Percentiles rank a stretch among this genome's conserved stretches.
Evolutionary conservation across 2,888 invertebrate species (phyloP).

Genomic region (Choreutis nemorana): DNA sequence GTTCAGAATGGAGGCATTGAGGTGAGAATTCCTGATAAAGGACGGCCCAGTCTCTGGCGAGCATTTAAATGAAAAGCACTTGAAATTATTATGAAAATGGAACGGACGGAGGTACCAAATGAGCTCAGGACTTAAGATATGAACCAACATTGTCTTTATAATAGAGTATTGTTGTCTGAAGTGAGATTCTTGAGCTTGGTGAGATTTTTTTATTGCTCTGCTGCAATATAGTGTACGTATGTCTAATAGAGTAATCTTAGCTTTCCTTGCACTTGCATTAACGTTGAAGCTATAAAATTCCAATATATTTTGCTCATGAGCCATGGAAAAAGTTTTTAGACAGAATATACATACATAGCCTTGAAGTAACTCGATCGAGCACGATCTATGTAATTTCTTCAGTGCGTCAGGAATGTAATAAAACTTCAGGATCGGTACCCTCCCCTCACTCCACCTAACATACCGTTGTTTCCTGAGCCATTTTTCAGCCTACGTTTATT

Average conservation of each 20-base stretch:
- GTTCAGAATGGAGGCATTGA: too few relatives aligned
- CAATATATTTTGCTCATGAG: too few relatives aligned
- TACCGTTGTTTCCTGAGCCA: constrained; percentile 3
- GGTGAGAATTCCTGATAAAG: constrained; percentile 22
- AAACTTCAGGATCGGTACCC: constrained; percentile 37
- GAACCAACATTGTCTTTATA: constrained; percentile 38
- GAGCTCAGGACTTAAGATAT: constrained; percentile 12
- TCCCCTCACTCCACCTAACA: constrained; percentile 17
- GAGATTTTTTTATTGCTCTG: too few relatives aligned
- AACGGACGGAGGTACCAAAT: constrained; percentile 17
- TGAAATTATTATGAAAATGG: constrained; percentile 18
- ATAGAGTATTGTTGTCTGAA: constrained; percentile 43
- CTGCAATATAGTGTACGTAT: too few relatives aligned
- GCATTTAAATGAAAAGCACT: constrained; percentile 31
- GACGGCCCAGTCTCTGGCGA: constrained; percentile 23
- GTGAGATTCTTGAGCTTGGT: too few relatives aligned
- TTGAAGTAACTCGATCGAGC: constrained; percentile 39
- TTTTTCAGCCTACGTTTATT: too few relatives aligned
- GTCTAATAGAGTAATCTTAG: too few relatives aligned
- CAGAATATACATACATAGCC: too few relatives aligned
- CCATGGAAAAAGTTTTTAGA: constrained; percentile 18
- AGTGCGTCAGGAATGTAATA: constrained; percentile 43
- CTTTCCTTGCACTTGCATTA: too few relatives aligned
- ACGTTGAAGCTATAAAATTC: too few relatives aligned
- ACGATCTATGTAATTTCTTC: constrained; percentile 31